A percentile compares a stretch with the other conserved stretches of the same genome.
Conservation (phyloP, 2,113 vertebrate species). For the Hyperoodon ampullatus region DNA sequence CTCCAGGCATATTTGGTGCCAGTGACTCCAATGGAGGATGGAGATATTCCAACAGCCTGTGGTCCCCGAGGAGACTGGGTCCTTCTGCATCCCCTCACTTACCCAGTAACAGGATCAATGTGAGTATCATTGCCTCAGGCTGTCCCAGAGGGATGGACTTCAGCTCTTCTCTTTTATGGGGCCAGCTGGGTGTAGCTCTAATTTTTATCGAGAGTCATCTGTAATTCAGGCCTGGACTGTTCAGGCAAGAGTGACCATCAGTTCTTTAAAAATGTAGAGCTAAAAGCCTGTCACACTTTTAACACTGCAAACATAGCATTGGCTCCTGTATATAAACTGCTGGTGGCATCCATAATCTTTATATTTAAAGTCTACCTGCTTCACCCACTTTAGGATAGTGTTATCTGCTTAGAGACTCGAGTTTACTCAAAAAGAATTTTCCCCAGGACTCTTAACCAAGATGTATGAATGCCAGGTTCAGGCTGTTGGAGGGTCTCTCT, state of each 20-base stretch:
- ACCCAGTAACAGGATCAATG: neutral
- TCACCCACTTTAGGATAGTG: neutral
- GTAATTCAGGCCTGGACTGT: neutral
- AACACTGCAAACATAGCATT: neutral
- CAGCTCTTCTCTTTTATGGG: neutral
- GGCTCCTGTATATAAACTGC: neutral
- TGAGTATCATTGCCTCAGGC: neutral
- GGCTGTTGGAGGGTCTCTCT: neutral
- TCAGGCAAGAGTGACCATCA: neutral
- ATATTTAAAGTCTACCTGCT: neutral
- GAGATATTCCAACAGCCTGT: neutral
- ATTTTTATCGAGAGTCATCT: neutral
- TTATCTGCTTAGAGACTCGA: neutral
- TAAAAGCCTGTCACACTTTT: neutral
- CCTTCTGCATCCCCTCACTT: neutral
- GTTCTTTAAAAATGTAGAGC: neutral
- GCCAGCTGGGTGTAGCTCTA: neutral
- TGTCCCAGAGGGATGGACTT: neutral
- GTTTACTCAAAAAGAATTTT: neutral
- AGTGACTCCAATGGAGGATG: neutral
- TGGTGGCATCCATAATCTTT: neutral
- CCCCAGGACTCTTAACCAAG: neutral
- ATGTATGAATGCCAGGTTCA: neutral
- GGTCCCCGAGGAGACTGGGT: too few species aligned
- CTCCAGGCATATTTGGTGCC: neutral